Conservation (phyloP, 2,113 vertebrate genomes). For the Mustela nigripes region DNA sequence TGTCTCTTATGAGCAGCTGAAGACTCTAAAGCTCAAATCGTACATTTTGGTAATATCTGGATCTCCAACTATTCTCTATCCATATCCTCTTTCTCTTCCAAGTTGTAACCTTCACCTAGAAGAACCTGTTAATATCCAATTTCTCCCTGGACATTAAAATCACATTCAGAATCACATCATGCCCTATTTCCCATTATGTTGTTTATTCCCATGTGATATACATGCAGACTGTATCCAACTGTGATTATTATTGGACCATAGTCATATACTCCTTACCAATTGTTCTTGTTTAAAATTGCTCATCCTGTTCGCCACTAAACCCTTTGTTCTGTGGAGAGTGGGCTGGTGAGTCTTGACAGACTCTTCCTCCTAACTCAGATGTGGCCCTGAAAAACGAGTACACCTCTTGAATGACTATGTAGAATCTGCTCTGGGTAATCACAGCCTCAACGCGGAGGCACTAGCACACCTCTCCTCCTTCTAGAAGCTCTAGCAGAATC, state of each 20-base stretch:
- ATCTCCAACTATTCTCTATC: neutral
- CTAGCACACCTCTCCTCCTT: neutral
- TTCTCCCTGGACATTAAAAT: neutral
- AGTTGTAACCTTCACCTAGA: neutral
- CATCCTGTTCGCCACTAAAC: neutral
- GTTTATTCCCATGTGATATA: neutral
- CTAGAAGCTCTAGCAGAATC: neutral
- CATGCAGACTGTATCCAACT: neutral
- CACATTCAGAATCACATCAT: neutral
- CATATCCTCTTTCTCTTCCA: neutral
- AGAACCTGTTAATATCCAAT: neutral
- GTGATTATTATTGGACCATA: neutral
- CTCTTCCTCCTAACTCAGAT: neutral
- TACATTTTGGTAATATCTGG: conserved; percentile 12
- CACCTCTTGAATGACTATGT: neutral
- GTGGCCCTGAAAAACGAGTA: neutral
- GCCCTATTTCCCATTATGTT: neutral
- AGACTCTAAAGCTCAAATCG: neutral
- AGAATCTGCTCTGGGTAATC: neutral
- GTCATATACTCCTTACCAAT: neutral
- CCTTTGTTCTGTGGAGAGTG: neutral
- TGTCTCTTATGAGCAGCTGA: neutral
- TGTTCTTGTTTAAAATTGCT: neutral
- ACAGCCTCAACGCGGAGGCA: neutral
- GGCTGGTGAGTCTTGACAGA: neutral